Conservation (phyloP, 2,888 invertebrate species). For the Agonum fuliginosum region DNA sequence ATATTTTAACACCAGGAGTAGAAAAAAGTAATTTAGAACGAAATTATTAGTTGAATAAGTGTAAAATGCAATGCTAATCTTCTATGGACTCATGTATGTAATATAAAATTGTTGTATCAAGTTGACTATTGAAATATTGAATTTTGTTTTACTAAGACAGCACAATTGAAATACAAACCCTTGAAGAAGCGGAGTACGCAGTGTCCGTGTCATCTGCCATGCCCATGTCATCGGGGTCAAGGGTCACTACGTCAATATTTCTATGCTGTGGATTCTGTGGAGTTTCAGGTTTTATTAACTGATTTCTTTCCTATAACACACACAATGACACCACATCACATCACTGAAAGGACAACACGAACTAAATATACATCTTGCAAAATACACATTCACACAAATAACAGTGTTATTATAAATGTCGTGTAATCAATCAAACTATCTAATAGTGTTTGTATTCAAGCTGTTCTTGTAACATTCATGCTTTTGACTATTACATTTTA, state of each 20-base stretch:
- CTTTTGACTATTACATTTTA: no score
- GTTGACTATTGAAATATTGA: constrained; percentile 6
- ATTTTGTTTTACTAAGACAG: no score
- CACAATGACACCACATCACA: not conserved
- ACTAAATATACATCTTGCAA: not conserved
- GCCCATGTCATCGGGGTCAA: constrained; percentile 75
- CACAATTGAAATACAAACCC: constrained; percentile 73
- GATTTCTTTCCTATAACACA: constrained; percentile 45
- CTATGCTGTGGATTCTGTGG: constrained; percentile 69
- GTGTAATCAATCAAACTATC: no score
- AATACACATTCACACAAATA: not conserved
- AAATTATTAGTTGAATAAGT: no score
- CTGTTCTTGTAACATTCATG: no score
- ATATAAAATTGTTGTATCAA: no score
- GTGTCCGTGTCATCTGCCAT: constrained; percentile 76
- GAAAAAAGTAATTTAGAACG: no score
- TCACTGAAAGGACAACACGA: not conserved
- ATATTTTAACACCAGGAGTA: no score
- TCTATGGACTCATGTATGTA: no score
- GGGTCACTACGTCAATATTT: constrained; percentile 77
- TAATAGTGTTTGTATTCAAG: no score
- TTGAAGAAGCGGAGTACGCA: constrained; percentile 78
- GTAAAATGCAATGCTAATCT: no score
- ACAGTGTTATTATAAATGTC: not conserved
- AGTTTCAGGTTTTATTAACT: constrained; percentile 38